Base-by-base conservation (phyloP, 2,113 vertebrate genomes). In the Maccullochella peelii region DNA sequence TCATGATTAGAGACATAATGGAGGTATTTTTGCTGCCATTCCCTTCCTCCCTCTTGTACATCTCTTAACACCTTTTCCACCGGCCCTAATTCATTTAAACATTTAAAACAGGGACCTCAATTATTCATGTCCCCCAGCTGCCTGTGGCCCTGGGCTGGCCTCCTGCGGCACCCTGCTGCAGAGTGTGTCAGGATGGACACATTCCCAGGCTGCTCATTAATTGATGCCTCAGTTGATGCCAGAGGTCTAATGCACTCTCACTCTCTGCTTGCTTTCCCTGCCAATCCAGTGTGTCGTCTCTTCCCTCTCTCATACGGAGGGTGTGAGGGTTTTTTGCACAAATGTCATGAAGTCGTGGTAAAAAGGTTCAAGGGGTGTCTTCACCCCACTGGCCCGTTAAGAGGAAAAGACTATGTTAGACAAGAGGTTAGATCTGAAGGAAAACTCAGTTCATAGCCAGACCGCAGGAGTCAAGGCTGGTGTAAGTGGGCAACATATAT, bases 151-250 rank as follows among this genome's bases (percentile, higher is more conserved):
- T 58, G 70, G 74, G 77, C 68, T 8, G 80, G 82, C 84, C 86
- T 92, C 89, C 69, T 23, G 78, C 52, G 50, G 85, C 87, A 88
- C 80, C 73, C 61, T 5, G 49, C 71, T 78, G 83, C 63, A 76
- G 92, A 91, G 92, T 94, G 94, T 87, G 87, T 93, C 90, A 90
- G 87, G 89, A 94, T 86, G 92, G 88, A 92, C 91, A 91, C 82
- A 73, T 85, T 94, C 88, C 66, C 84, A 55, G 86, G 84, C 90
- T 86, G 71, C 92, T 94, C 92, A 93, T 94, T 96, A 95, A 94
- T 94, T 89, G 89, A 92, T 92, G 94, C 81, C 74, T 80, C 80
- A 52, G 82, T 90, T 89, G 86, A 84, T 44, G 76, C 90, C 84
- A 79, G 83, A 84, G 90, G 88, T 87, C 89, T 94, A 94, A 94